Conservation (phyloP, 35 echinoderm and acorn worm genomes). For the Eucidaris tribuloides region DNA sequence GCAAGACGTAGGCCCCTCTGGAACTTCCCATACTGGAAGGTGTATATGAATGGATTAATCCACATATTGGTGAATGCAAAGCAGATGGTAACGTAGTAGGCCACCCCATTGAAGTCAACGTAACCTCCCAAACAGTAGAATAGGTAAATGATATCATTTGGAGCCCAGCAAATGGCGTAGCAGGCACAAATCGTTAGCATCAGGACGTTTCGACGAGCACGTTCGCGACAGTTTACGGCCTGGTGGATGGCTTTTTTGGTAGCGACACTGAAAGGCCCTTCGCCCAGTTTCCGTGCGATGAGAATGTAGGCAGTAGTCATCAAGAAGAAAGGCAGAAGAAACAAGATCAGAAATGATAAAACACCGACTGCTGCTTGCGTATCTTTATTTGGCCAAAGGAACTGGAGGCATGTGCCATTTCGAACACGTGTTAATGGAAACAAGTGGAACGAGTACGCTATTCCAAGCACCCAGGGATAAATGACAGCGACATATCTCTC, state of each 20-base stretch:
- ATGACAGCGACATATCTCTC: conserved; percentile 42
- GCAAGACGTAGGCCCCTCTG: not conserved
- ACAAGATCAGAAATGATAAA: not conserved
- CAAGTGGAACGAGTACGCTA: not conserved
- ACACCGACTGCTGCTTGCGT: not conserved
- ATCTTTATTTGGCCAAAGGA: not conserved
- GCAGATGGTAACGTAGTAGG: conserved; percentile 18
- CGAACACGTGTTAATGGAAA: not conserved
- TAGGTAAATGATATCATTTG: conserved; percentile 43
- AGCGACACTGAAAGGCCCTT: not conserved
- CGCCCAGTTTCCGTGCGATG: not conserved
- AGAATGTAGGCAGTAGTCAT: not conserved
- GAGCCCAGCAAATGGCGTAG: conserved; percentile 50
- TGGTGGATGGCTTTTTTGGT: not conserved
- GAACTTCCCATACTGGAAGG: conserved; percentile 27
- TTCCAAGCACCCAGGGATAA: conserved; percentile 9
- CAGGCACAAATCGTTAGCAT: conserved; percentile 4
- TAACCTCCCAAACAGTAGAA: conserved; percentile 17
- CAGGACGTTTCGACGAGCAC: conserved; percentile 39
- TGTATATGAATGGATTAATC: conserved; percentile 55
- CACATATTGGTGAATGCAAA: conserved; percentile 50
- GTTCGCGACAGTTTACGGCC: not conserved
- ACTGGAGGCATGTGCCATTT: not conserved
- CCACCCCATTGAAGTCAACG: conserved; percentile 4
- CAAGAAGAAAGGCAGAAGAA: not conserved